phyloP scores from a whole-genome alignment of 2,797 vertebrate species.

The Poecilia gillii region DNA sequence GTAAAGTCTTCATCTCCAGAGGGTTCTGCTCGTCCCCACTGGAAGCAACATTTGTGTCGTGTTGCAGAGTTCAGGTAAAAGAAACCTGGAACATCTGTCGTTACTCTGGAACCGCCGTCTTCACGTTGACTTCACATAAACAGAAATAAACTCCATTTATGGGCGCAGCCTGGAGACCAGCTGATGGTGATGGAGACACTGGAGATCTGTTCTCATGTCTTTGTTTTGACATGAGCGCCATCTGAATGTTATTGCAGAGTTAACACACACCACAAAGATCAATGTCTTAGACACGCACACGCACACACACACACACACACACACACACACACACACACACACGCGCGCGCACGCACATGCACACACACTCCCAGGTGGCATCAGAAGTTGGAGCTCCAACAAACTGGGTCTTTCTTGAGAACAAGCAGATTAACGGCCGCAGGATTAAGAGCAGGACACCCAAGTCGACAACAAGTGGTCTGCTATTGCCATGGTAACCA shows the following conservation, averaged over 20 bases:
- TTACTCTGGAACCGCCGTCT: not conserved
- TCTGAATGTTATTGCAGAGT: conserved; percentile 15
- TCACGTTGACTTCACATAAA: not conserved
- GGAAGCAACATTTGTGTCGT: not conserved
- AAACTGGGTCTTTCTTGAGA: conserved; percentile 77
- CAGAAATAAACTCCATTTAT: not conserved
- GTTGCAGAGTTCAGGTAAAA: not conserved
- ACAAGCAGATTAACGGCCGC: conserved; percentile 75
- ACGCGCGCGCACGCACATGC: conserved; percentile 31
- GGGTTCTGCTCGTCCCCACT: not conserved
- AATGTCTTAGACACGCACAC: not conserved
- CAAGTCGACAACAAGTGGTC: conserved; percentile 75
- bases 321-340: conserved; percentile 43
- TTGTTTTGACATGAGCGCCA: not conserved
- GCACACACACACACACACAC: not conserved
- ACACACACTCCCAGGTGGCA: conserved; percentile 34
- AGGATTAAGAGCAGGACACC: conserved; percentile 80
- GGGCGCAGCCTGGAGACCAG: not conserved
- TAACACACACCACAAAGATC: conserved; percentile 19
- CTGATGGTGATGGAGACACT: conserved; percentile 15
- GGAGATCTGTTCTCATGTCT: not conserved
- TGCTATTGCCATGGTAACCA: conserved; percentile 66
- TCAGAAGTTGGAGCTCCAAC: conserved; percentile 64
- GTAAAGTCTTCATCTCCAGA: not conserved
- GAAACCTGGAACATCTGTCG: not conserved